Conservation (phyloP, 1,140 invertebrate species). For the Trichogramma pretiosum region DNA sequence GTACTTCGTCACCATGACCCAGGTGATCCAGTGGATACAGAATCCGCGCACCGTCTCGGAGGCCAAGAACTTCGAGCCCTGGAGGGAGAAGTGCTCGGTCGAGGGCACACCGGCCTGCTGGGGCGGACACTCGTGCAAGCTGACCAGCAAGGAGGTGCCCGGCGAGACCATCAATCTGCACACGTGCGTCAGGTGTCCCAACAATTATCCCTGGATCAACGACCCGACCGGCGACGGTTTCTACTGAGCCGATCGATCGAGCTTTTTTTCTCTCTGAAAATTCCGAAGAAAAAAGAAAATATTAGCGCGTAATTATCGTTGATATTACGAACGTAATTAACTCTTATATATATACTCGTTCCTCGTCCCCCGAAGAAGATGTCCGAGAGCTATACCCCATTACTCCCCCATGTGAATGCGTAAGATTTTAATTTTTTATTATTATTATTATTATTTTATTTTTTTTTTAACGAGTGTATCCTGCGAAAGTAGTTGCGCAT, state of each 20-base stretch:
- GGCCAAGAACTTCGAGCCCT: conserved; percentile 85
- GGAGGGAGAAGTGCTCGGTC: conserved; percentile 85
- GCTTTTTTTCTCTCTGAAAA: too few species aligned
- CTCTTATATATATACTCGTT: conserved; percentile 25
- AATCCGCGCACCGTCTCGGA: conserved; percentile 77
- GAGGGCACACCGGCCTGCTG: conserved; percentile 71
- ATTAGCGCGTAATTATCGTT: too few species aligned
- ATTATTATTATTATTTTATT: conserved; percentile 5
- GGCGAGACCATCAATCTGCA: conserved; percentile 88
- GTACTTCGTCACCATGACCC: conserved; percentile 95
- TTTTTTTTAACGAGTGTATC: background rate
- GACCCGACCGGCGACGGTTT: conserved; percentile 87
- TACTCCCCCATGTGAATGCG: background rate
- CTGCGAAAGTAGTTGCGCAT: background rate
- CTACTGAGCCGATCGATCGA: conserved; percentile 52
- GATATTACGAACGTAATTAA: too few species aligned
- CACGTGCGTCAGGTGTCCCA: conserved; percentile 85
- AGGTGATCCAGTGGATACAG: conserved; percentile 94
- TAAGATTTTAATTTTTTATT: background rate
- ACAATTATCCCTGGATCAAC: conserved; percentile 89
- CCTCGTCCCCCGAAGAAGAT: too few species aligned
- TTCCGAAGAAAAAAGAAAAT: too few species aligned
- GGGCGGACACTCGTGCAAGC: conserved; percentile 81
- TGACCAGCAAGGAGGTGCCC: conserved; percentile 84
- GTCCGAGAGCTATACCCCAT: too few species aligned